Conservation (phyloP, 2,113 vertebrate species). For the Syrrhaptes paradoxus region DNA sequence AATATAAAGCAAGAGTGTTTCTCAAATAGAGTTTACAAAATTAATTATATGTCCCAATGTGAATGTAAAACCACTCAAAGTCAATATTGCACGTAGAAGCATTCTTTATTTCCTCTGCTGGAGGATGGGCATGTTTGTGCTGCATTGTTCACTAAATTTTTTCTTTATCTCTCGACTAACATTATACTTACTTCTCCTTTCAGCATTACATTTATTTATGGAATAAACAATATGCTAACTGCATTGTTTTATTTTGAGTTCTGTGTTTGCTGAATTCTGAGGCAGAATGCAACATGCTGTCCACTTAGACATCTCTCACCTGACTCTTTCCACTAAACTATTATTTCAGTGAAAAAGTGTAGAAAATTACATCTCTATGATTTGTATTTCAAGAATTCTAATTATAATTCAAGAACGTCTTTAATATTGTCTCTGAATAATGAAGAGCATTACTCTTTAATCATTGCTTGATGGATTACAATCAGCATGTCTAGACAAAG, state of each 20-base stretch:
- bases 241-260: background rate
- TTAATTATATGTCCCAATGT: background rate
- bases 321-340: background rate
- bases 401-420: conserved; percentile 61
- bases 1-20: background rate
- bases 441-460: conserved; percentile 69
- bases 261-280: background rate
- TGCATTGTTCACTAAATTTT: background rate
- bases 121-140: background rate
- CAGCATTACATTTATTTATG: background rate
- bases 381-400: conserved; percentile 51
- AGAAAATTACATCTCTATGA: background rate
- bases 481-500: conserved; percentile 74
- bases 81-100: background rate
- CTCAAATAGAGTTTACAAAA: background rate
- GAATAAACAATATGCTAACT: background rate
- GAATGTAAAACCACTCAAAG: background rate
- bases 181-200: background rate
- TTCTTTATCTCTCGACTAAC: background rate
- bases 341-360: conserved; percentile 29
- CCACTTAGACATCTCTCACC: background rate
- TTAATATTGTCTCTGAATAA: conserved; percentile 62
- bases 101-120: background rate
- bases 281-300: background rate
- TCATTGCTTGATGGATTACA: conserved; percentile 72